These are phyloP conservation scores for Pocillopora grandis DNA, from an alignment of 92 coral and sea anemone species.

Conservation along the genomic window DNA sequence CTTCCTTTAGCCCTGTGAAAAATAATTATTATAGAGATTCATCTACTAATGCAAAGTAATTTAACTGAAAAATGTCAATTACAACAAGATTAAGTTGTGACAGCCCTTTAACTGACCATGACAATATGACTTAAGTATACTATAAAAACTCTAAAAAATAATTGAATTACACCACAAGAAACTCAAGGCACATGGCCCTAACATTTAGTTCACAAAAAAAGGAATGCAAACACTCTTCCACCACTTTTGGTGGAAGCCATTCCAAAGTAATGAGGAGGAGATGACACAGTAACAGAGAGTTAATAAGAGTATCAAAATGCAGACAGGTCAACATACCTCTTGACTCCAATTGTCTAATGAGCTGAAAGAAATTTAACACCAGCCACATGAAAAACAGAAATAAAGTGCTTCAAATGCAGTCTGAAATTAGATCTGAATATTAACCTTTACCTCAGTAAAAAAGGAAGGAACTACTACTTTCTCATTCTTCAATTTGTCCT, in stretches of 20 bases:
- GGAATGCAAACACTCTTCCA: too few species aligned
- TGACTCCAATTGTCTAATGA: conserved; percentile 41
- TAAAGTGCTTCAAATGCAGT: background rate
- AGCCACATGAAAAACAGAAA: background rate
- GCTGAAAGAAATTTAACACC: conserved; percentile 34
- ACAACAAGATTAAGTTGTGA: too few species aligned
- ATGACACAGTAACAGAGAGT: background rate
- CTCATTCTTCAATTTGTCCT: conserved; percentile 65
- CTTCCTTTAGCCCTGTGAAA: conserved; percentile 74
- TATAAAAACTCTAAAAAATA: too few species aligned
- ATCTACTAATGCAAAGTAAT: too few species aligned
- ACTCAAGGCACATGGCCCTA: too few species aligned
- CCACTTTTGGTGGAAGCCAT: too few species aligned
- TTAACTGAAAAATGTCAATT: too few species aligned
- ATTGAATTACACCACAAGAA: too few species aligned
- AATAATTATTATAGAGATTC: background rate
- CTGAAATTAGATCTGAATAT: background rate
- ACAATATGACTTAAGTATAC: too few species aligned
- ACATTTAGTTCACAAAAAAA: too few species aligned
- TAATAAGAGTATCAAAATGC: background rate
- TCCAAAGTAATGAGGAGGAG: too few species aligned
- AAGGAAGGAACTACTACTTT: conserved; percentile 73
- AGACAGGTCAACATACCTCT: conserved; percentile 31
- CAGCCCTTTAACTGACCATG: too few species aligned
- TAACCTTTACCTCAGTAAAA: conserved; percentile 62